Evolutionary conservation across 1,140 invertebrate species (phyloP).

Genomic region (Penaeus chinensis): DNA sequence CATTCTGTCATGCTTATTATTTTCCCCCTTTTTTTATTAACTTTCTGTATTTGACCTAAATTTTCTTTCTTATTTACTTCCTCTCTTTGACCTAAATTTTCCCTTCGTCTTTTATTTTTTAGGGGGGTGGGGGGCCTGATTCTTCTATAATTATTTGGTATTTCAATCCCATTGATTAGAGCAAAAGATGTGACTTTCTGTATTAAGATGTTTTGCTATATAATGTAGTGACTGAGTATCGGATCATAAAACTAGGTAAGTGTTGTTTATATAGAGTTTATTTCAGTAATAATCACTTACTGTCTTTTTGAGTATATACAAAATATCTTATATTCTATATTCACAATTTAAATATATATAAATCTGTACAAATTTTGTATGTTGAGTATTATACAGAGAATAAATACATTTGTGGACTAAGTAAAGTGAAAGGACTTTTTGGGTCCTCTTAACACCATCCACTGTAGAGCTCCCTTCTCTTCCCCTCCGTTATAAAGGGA

Average conservation of each 20-base stretch:
- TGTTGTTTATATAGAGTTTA: slow-evolving; percentile 31
- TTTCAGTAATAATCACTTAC: slow-evolving; percentile 42
- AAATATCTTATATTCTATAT: slow-evolving; percentile 51
- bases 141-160: no score
- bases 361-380: slow-evolving; percentile 46
- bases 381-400: slow-evolving; percentile 52
- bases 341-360: slow-evolving; percentile 58
- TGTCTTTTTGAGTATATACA: slow-evolving; percentile 56
- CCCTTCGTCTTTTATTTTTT: no score
- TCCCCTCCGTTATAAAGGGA: no score
- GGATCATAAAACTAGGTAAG: not conserved
- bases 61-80: no score
- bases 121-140: no score
- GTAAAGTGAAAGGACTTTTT: not conserved
- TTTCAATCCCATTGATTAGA: no score
- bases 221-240: not conserved
- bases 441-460: not conserved
- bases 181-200: no score
- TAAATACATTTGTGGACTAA: slow-evolving; percentile 35
- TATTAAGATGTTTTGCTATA: no score
- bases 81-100: no score
- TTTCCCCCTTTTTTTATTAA: no score
- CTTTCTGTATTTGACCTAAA: no score
- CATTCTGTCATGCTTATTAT: no score
- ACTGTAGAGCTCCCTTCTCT: not conserved